Conservation (phyloP, 2,888 invertebrate species). For the Prenolepis imparis region DNA sequence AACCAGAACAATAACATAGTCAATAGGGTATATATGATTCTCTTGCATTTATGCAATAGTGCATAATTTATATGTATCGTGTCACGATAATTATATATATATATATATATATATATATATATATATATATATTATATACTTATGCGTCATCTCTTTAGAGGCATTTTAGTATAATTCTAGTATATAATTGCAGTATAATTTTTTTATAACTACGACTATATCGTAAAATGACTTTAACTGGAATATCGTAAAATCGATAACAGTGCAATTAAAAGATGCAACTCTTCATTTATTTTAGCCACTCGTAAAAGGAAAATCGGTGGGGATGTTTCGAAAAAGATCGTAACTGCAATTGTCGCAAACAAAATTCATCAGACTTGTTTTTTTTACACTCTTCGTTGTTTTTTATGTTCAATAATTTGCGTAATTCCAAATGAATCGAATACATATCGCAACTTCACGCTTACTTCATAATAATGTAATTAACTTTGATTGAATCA, state of each 20-base stretch:
- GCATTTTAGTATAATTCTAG: background rate
- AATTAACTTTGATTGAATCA: background rate
- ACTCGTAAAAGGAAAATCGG: too few relatives aligned
- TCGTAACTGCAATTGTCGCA: background rate
- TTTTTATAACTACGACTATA: background rate
- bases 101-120: too few relatives aligned
- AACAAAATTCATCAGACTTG: background rate
- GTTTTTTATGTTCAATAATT: background rate
- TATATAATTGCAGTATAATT: background rate
- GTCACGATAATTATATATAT: too few relatives aligned
- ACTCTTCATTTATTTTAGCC: too few relatives aligned
- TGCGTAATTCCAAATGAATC: background rate
- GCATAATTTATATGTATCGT: background rate
- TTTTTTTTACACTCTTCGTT: background rate
- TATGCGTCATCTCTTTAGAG: background rate
- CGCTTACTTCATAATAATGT: too few relatives aligned
- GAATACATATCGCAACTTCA: too few relatives aligned
- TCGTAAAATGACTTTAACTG: too few relatives aligned
- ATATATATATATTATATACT: too few relatives aligned
- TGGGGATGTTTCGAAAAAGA: too few relatives aligned
- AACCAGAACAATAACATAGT: background rate
- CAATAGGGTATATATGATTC: background rate
- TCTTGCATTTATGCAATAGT: background rate
- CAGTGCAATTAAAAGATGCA: too few relatives aligned
- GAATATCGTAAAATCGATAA: background rate